Conservation (phyloP, 64 coral and sea anemone genomes). For the Montipora efflorescens region DNA sequence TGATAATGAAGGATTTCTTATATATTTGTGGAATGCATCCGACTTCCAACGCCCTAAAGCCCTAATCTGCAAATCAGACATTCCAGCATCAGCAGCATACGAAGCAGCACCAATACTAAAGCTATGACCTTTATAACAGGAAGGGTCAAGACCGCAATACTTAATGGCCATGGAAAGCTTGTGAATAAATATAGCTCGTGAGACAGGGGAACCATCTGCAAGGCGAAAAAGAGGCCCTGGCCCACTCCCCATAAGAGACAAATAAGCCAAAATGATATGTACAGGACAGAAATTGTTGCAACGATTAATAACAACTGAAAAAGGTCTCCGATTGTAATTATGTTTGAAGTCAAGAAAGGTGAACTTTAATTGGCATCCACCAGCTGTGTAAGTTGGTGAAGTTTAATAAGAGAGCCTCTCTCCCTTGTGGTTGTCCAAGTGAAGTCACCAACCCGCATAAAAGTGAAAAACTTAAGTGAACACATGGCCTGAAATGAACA, state of each 20-base stretch:
- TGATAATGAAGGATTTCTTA: background rate
- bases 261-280: constrained; percentile 14
- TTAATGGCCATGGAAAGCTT: constrained; percentile 27
- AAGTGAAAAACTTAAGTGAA: background rate
- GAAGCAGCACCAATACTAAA: constrained; percentile 45
- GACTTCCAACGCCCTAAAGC: constrained; percentile 53
- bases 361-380: background rate
- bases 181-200: constrained; percentile 3
- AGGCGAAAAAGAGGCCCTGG: constrained; percentile 22
- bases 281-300: constrained; percentile 22
- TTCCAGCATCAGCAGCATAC: constrained; percentile 38
- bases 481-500: constrained; percentile 73
- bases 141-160: constrained; percentile 25
- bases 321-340: constrained; percentile 15
- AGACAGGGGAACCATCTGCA: constrained; percentile 22
- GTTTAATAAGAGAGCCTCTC: background rate
- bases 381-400: background rate
- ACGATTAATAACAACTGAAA: constrained; percentile 7
- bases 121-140: constrained; percentile 50
- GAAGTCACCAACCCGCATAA: background rate
- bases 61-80: constrained; percentile 44
- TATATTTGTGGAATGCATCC: constrained; percentile 38
- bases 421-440: background rate
- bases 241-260: background rate
- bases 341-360: background rate